A percentile compares a stretch with the other conserved stretches of the same genome.
Evolutionary conservation across 2,797 vertebrate genomes (phyloP).

Genomic region (Pangasius larnaudii): DNA sequence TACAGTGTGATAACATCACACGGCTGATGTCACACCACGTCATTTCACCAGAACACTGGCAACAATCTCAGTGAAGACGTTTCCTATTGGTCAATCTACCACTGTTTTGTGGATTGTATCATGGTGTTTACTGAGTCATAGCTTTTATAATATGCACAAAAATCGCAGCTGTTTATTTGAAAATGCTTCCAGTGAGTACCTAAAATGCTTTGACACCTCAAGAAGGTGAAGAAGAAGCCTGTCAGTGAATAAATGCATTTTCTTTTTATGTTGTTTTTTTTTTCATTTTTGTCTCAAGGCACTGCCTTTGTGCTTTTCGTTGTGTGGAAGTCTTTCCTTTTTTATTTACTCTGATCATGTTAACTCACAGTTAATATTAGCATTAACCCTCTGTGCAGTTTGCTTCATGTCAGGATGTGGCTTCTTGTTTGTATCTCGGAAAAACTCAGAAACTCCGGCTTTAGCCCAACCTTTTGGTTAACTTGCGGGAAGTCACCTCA

Average conservation of each 20-base stretch:
- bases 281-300: not conserved
- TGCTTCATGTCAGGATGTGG: not conserved
- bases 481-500: constrained; percentile 13
- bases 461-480: not conserved
- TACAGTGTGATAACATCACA: not conserved
- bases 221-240: not conserved
- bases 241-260: not conserved
- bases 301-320: no score
- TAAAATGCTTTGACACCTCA: not conserved
- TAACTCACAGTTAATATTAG: not conserved
- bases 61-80: not conserved
- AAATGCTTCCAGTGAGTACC: not conserved
- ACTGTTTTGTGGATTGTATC: not conserved
- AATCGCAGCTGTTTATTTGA: not conserved
- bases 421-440: constrained; percentile 1
- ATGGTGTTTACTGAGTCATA: not conserved
- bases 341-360: not conserved
- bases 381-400: not conserved
- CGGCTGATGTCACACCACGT: not conserved
- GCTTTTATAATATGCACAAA: not conserved
- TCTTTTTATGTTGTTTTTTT: not conserved
- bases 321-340: not conserved
- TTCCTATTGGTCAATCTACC: not conserved
- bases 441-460: not conserved
- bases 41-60: not conserved